These are phyloP conservation scores for Erinaceus europaeus DNA, from an alignment of 2,113 vertebrate genomes.

Conservation along the genomic window DNA sequence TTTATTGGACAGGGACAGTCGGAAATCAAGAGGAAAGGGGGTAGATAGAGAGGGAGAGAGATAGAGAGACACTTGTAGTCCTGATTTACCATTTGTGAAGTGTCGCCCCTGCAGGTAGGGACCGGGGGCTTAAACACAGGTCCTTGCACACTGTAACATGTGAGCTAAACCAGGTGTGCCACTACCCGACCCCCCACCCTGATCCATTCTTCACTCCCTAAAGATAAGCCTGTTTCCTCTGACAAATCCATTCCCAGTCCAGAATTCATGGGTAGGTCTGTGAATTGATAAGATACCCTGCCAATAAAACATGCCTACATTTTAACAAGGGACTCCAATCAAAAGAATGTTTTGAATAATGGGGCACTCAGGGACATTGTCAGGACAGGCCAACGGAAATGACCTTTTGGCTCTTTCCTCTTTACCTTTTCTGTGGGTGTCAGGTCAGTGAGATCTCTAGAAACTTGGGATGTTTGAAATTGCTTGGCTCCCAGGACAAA, in stretches of 20 bases:
- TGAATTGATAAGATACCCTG: not conserved
- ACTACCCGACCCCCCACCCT: not conserved
- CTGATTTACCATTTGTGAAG: too few species aligned
- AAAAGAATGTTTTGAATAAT: constrained; percentile 37
- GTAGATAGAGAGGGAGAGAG: too few species aligned
- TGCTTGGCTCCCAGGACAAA: not conserved
- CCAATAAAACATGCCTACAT: constrained; percentile 41
- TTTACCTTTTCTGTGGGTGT: not conserved
- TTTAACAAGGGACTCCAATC: constrained; percentile 33
- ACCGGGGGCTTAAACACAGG: too few species aligned
- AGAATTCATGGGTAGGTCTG: constrained; percentile 1
- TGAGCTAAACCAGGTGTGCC: too few species aligned
- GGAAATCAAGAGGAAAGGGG: too few species aligned
- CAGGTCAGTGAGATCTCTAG: not conserved
- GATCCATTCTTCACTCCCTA: not conserved
- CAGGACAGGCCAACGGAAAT: not conserved
- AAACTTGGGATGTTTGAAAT: not conserved
- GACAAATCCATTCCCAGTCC: constrained; percentile 26
- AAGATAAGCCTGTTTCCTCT: not conserved
- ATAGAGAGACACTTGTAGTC: too few species aligned
- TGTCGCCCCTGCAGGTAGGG: too few species aligned
- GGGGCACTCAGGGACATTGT: constrained; percentile 4
- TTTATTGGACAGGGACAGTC: too few species aligned
- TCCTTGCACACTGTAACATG: too few species aligned
- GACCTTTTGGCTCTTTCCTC: not conserved